phyloP scores from a whole-genome alignment of 1,140 invertebrate species.

The Heterodera schachtii region DNA sequence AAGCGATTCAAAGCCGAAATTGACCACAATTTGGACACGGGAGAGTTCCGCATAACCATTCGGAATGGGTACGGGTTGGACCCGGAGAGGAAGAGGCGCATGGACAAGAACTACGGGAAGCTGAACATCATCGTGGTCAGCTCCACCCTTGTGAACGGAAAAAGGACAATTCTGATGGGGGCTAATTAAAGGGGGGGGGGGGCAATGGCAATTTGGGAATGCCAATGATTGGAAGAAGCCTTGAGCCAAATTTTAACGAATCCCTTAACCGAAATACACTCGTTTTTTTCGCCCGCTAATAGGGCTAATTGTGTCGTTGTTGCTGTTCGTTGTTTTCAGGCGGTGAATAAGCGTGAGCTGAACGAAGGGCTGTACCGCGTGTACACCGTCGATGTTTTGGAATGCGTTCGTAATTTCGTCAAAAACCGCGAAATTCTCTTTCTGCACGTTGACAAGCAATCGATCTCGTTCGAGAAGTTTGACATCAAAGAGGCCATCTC shows the following conservation, averaged over 20 bases:
- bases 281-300: too few species aligned
- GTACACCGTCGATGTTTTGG: conserved; percentile 6
- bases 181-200: too few species aligned
- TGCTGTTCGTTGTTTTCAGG: neutral
- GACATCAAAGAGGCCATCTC: conserved; percentile 4
- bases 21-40: conserved; percentile 9
- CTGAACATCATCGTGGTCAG: conserved; percentile 10
- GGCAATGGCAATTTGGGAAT: too few species aligned
- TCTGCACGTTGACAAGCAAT: conserved; percentile 7
- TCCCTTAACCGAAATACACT: too few species aligned
- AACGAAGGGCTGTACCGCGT: neutral
- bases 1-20: neutral
- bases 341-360: neutral
- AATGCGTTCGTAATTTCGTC: neutral
- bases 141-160: neutral
- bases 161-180: too few species aligned
- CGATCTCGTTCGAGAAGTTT: conserved; percentile 8
- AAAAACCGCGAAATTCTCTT: neutral
- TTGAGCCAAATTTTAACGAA: too few species aligned
- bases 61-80: conserved; percentile 9
- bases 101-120: conserved; percentile 11
- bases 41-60: conserved; percentile 12
- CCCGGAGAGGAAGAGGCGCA: neutral
- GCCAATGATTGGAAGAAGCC: too few species aligned
- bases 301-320: too few species aligned